Percentiles rank a stretch among this genome's conserved stretches.
phyloP scores from a whole-genome alignment of 2,797 vertebrate species.

The Ataeniobius toweri region DNA sequence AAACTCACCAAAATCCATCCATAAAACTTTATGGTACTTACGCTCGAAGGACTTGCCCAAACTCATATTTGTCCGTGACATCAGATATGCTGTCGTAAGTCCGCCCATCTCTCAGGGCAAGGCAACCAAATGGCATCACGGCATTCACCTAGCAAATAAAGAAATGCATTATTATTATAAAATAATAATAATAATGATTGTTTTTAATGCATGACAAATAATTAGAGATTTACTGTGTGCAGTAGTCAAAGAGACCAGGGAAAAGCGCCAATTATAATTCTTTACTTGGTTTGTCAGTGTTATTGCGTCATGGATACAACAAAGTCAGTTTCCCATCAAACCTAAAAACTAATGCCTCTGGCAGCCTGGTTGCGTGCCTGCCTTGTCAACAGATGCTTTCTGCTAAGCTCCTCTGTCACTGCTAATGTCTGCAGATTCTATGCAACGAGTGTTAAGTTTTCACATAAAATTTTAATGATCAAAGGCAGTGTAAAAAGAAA shows the following conservation, averaged over 20 bases:
- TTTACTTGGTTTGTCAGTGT: constrained; percentile 37
- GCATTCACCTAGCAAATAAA: constrained; percentile 78
- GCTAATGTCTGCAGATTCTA: constrained; percentile 64
- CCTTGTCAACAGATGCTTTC: constrained; percentile 71
- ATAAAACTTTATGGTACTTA: constrained; percentile 73
- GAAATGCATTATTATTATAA: constrained; percentile 3
- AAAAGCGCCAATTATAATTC: constrained; percentile 22
- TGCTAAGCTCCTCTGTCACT: constrained; percentile 66
- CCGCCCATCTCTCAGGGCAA: constrained; percentile 87
- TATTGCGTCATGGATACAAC: constrained; percentile 27
- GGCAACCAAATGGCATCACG: constrained; percentile 90
- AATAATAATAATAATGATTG: no score
- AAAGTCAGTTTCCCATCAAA: constrained; percentile 45
- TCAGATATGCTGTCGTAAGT: constrained; percentile 84
- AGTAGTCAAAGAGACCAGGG: constrained; percentile 23
- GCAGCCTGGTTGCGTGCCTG: constrained; percentile 63
- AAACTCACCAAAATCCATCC: not conserved
- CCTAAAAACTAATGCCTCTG: constrained; percentile 54
- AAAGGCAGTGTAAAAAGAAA: constrained; percentile 42
- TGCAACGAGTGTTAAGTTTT: constrained; percentile 67
- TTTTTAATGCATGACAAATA: constrained; percentile 32
- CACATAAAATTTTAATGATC: constrained; percentile 65
- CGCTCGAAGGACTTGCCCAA: constrained; percentile 87
- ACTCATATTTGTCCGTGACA: constrained; percentile 89
- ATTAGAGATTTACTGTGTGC: constrained; percentile 46